These are phyloP conservation scores for Prostheceraeus crozeri DNA, from an alignment of 2,888 invertebrate species.

Conservation along the genomic window DNA sequence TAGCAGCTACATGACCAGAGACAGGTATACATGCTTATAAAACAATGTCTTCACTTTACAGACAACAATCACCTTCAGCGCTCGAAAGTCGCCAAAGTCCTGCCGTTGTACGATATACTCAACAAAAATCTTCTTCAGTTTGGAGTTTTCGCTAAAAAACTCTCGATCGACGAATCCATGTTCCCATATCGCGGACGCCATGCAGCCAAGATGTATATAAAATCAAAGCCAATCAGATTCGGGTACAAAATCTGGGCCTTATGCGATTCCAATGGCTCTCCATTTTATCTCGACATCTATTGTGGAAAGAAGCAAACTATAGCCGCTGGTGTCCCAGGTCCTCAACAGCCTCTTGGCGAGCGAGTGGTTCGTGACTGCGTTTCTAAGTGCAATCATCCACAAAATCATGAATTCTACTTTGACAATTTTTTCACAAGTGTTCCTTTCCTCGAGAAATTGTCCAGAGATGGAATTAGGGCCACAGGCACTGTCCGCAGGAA, in stretches of 20 bases:
- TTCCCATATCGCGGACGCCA: conserved; percentile 2
- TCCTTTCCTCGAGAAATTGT: conserved; percentile 13
- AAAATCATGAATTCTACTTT: conserved; percentile 9
- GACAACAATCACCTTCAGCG: conserved; percentile 5
- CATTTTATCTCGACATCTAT: neutral
- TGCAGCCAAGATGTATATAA: conserved; percentile 10
- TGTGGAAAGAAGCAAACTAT: conserved; percentile 2
- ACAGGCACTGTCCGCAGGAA: conserved; percentile 11
- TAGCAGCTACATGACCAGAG: conserved; percentile 1
- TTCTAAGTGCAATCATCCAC: neutral
- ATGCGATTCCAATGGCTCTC: neutral
- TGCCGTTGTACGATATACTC: neutral
- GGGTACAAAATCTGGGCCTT: conserved; percentile 2
- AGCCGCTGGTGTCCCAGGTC: neutral
- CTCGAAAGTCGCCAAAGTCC: conserved; percentile 22
- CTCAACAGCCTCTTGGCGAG: conserved; percentile 12
- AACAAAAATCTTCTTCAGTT: conserved; percentile 14
- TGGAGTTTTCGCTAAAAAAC: neutral
- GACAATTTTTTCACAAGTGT: conserved; percentile 14
- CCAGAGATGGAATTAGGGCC: neutral
- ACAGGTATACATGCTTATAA: neutral
- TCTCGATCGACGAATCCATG: conserved; percentile 19
- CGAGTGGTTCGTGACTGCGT: neutral
- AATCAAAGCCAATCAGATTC: conserved; percentile 9
- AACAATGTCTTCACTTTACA: conserved; percentile 7